These are phyloP conservation scores for Lemur catta DNA, from an alignment of 2,797 vertebrate species.

Conservation along the genomic window DNA sequence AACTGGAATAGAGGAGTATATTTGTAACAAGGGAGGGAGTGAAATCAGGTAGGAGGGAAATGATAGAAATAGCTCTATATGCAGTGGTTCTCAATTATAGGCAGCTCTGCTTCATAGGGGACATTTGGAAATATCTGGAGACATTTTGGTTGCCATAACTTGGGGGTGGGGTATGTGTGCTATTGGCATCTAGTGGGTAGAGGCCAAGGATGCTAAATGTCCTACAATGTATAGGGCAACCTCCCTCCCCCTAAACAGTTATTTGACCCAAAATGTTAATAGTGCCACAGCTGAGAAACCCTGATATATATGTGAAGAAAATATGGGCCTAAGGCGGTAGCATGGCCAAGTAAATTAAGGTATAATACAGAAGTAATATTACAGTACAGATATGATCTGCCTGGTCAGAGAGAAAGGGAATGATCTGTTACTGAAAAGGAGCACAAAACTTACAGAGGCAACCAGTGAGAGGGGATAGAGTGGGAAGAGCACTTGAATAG, in stretches of 20 bases:
- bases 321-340: background rate
- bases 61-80: background rate
- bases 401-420: background rate
- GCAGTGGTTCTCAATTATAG: background rate
- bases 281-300: constrained; percentile 20
- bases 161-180: background rate
- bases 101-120: background rate
- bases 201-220: constrained; percentile 1
- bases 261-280: background rate
- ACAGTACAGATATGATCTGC: background rate
- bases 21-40: background rate
- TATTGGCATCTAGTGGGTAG: background rate
- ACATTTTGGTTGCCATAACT: background rate
- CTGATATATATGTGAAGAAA: constrained; percentile 7
- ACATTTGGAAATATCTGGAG: background rate
- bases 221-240: background rate
- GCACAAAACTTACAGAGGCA: background rate
- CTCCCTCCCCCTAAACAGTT: background rate
- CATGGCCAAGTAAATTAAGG: background rate
- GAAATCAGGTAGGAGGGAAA: background rate
- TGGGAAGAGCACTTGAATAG: background rate
- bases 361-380: constrained; percentile 1
- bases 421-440: background rate
- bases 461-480: background rate
- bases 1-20: background rate